Base-by-base conservation (phyloP, 92 coral and sea anemone species). In the Zoanthus gigantus region DNA sequence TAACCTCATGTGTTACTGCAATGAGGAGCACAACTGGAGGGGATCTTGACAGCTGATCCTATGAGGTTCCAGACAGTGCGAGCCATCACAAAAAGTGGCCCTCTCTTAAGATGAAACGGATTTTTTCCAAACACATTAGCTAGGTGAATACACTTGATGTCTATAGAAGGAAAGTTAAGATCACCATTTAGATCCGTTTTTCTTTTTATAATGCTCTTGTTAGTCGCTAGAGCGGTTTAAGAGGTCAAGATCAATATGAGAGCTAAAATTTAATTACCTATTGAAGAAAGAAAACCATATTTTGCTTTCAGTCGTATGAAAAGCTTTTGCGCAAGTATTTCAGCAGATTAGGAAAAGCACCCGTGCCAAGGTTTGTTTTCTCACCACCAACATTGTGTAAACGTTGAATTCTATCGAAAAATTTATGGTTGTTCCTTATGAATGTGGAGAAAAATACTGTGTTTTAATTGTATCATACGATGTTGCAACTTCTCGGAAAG, bases 21-120 rank as follows among this genome's bases (percentile, higher is more conserved):
- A 84, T 77, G 89, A 66, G 85, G 85, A 81, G 85, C 85, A 67
- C 85, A 67, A 44, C 75, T 67, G 85, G 85, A 65, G 42, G 46
- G 76, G 85, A 48, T 81, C 85, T 45, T 66, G 66, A 66, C 85
- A 67, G 65, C 85, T 81, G 75, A 67, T 28, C 85, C 76, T 17
- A 28, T 44, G 66, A 66, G 85, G 75, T 45, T 81, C 74, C 85
- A 63, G 63, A 18, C 85, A 81, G 85, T 66, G 85, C 85, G 67
- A 81, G 85, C 75, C 85, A 60, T 81, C 85, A 34, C 75, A 46
- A 66, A 81, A 67, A 67, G 75, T 45, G 76, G 85, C 85, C 85
- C 85, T 42, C 63, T 81, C 4, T 44, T 81, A 71, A 71, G 85
- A 32, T 37, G 11, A 66, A 65, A 81, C 63, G 85, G 75, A 66